Percentiles rank a stretch among this genome's conserved stretches.
These are phyloP conservation scores for Mesoligia furuncula DNA, from an alignment of 2,888 invertebrate genomes.

Conservation along the genomic window DNA sequence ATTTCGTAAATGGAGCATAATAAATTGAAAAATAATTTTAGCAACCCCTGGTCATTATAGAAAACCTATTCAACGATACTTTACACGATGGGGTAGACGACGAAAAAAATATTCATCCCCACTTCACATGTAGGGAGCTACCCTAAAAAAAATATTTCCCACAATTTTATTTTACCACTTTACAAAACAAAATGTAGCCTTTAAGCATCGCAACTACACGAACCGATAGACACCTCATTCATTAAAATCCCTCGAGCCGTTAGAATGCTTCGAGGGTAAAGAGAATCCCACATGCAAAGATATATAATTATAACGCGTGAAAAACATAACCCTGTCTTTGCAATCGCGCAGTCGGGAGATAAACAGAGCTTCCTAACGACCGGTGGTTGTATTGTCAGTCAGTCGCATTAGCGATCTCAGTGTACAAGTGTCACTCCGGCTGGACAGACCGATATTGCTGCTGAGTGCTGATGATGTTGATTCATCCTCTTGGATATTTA, in stretches of 20 bases:
- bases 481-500: constrained; percentile 1
- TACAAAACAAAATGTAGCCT: background rate
- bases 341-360: background rate
- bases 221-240: background rate
- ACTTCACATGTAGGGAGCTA: too few species aligned
- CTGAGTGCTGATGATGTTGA: constrained; percentile 13
- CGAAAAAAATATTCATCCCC: too few species aligned
- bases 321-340: too few species aligned
- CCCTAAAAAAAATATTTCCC: too few species aligned
- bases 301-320: background rate
- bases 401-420: background rate
- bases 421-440: background rate
- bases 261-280: background rate
- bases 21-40: too few species aligned
- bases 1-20: too few species aligned
- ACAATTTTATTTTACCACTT: too few species aligned
- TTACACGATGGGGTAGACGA: too few species aligned
- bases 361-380: background rate
- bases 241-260: background rate
- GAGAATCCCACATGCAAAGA: background rate
- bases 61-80: too few species aligned
- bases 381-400: background rate
- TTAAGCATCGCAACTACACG: background rate
- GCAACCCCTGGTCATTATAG: too few species aligned
- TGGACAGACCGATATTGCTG: background rate